Conservation (phyloP, 2,113 vertebrate genomes). For the Urocitellus parryii region DNA sequence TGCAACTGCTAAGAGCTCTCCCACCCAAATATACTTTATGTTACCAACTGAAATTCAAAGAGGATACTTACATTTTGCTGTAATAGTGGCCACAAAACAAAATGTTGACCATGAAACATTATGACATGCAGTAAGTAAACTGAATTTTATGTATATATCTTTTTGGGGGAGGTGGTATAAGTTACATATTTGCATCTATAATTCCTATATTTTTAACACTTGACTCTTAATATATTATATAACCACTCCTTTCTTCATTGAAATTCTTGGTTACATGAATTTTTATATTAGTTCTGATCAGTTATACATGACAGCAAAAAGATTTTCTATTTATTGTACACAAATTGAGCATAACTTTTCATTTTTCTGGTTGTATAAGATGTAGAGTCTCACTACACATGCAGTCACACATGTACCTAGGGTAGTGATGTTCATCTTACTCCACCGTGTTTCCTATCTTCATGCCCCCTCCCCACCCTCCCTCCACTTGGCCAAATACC, state of each 20-base stretch:
- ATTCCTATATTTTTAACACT: background rate
- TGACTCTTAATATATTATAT: background rate
- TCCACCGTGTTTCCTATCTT: too few relatives aligned
- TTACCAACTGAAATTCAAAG: constrained; percentile 19
- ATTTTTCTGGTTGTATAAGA: too few relatives aligned
- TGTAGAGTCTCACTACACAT: too few relatives aligned
- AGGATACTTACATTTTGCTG: background rate
- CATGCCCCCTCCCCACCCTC: too few relatives aligned
- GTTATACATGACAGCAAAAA: too few relatives aligned
- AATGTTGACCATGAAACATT: background rate
- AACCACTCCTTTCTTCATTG: background rate
- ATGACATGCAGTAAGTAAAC: background rate
- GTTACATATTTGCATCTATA: background rate
- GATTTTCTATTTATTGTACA: too few relatives aligned
- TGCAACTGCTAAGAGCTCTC: background rate
- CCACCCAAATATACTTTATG: background rate
- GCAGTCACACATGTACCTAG: too few relatives aligned
- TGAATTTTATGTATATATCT: background rate
- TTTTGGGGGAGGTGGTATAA: background rate
- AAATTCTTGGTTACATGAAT: background rate
- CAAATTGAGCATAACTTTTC: too few relatives aligned
- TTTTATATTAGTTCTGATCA: background rate
- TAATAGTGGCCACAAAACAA: background rate
- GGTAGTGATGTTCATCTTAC: too few relatives aligned
- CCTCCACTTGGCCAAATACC: too few relatives aligned